Percentiles rank a stretch among this genome's conserved stretches.
These are phyloP conservation scores for Harpegnathos saltator DNA, from an alignment of 1,140 invertebrate species.

Conservation along the genomic window DNA sequence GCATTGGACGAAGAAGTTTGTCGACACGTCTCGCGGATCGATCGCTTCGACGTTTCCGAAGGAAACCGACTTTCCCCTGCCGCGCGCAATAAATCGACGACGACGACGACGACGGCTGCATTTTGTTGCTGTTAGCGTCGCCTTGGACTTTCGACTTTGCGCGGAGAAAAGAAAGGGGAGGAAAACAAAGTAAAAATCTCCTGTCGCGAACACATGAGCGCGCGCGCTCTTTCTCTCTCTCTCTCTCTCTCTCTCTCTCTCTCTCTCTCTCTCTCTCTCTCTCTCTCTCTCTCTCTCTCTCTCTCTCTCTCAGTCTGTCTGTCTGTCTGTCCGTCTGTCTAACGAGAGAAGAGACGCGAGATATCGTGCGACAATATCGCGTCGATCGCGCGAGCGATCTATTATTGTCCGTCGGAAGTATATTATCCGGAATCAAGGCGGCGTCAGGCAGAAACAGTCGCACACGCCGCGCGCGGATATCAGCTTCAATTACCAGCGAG, in stretches of 20 bases:
- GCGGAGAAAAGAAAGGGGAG: background rate
- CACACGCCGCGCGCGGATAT: background rate
- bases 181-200: constrained; percentile 16
- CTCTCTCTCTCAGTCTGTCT: no score
- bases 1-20: constrained; percentile 21
- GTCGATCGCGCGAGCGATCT: background rate
- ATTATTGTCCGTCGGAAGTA: background rate
- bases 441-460: background rate
- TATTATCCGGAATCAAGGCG: constrained; percentile 13
- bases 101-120: background rate
- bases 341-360: no score
- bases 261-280: no score
- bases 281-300: no score
- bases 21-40: constrained; percentile 43
- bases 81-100: constrained; percentile 19
- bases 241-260: no score
- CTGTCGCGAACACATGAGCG: background rate
- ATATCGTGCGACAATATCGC: constrained; percentile 14
- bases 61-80: constrained; percentile 55
- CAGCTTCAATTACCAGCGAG: background rate
- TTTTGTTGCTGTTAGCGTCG: constrained; percentile 28
- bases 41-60: constrained; percentile 14
- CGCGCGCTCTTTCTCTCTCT: constrained; percentile 15
- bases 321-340: no score
- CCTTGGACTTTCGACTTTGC: constrained; percentile 4